Conservation (phyloP, 1,140 invertebrate genomes). For the Maniola jurtina region DNA sequence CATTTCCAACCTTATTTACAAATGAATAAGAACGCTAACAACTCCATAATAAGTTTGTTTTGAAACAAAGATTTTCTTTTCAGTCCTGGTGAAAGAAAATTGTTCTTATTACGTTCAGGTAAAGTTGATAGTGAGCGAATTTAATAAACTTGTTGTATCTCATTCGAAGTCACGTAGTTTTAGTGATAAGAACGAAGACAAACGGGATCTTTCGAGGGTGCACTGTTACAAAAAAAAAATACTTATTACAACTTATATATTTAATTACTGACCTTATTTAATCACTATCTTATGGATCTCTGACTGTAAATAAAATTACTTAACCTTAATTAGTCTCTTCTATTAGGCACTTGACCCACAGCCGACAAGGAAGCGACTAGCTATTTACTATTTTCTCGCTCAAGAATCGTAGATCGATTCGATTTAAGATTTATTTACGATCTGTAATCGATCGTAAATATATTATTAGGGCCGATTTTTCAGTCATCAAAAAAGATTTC, state of each 20-base stretch:
- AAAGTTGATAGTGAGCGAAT: slow-evolving; percentile 7
- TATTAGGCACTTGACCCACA: too few species aligned
- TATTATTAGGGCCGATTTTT: too few species aligned
- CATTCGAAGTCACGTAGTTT: slow-evolving; percentile 35
- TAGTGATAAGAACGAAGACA: slow-evolving; percentile 40
- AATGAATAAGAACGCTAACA: slow-evolving; percentile 17
- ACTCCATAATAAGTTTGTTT: slow-evolving; percentile 14
- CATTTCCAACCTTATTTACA: slow-evolving; percentile 28
- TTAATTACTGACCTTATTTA: not conserved
- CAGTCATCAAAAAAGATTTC: too few species aligned
- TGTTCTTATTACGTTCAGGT: slow-evolving; percentile 11
- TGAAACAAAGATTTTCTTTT: slow-evolving; percentile 21
- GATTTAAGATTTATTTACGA: too few species aligned
- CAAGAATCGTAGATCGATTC: too few species aligned
- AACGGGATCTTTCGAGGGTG: slow-evolving; percentile 33
- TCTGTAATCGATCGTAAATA: too few species aligned
- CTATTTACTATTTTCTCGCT: too few species aligned
- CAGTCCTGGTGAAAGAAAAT: slow-evolving; percentile 14
- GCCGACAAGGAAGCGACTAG: too few species aligned
- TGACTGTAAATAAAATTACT: too few species aligned
- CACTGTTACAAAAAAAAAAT: not conserved
- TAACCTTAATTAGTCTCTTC: too few species aligned
- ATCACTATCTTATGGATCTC: too few species aligned
- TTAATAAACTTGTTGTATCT: slow-evolving; percentile 16
- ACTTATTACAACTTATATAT: not conserved